Conservation (phyloP, 1,140 invertebrate genomes). For the Lycorma delicatula region DNA sequence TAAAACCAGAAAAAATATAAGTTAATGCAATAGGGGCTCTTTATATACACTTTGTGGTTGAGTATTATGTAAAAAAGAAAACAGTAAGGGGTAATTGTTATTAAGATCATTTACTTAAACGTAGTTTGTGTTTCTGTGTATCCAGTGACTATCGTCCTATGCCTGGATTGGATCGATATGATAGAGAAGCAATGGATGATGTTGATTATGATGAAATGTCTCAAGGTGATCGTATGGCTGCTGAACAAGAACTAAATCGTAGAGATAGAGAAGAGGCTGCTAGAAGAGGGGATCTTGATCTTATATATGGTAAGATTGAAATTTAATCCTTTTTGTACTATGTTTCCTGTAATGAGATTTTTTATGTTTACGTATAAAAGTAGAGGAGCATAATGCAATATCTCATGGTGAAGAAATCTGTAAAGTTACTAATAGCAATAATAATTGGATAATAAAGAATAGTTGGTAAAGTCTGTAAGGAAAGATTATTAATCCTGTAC, state of each 20-base stretch:
- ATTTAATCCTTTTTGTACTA: background rate
- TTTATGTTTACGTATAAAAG: too few relatives aligned
- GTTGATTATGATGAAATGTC: conserved; percentile 84
- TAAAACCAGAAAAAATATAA: background rate
- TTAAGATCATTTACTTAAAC: conserved; percentile 16
- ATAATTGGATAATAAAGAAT: too few relatives aligned
- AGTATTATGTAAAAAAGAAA: background rate
- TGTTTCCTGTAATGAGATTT: too few relatives aligned
- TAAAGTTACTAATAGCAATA: too few relatives aligned
- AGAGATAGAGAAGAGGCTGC: conserved; percentile 70
- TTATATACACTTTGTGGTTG: background rate
- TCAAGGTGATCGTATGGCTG: conserved; percentile 71
- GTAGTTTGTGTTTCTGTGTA: conserved; percentile 14
- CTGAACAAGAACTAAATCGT: conserved; percentile 77
- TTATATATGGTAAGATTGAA: conserved; percentile 53
- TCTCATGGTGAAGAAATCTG: too few relatives aligned
- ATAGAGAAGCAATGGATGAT: conserved; percentile 77
- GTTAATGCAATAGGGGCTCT: background rate
- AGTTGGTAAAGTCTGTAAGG: too few relatives aligned
- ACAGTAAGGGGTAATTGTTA: background rate
- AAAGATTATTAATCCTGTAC: too few relatives aligned
- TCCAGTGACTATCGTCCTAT: conserved; percentile 91
- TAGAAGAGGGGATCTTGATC: conserved; percentile 66
- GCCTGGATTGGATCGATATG: conserved; percentile 90
- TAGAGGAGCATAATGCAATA: too few relatives aligned